These are phyloP conservation scores for Alligator mississippiensis DNA, from an alignment of 2,113 vertebrate genomes.

Conservation along the genomic window DNA sequence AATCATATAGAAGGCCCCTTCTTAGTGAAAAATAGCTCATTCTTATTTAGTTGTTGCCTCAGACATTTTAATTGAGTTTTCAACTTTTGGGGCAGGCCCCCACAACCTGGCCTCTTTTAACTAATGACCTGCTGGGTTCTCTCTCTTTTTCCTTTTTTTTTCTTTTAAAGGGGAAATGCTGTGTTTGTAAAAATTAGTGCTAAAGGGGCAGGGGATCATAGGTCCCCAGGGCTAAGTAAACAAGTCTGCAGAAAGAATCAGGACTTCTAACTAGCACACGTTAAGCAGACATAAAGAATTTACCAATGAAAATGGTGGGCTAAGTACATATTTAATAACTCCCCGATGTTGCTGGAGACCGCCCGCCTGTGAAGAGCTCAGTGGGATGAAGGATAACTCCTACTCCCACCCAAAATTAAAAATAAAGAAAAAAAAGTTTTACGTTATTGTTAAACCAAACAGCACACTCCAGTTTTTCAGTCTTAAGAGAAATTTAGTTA, in stretches of 20 bases:
- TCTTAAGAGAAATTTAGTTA: slow-evolving; percentile 71
- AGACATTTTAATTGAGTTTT: slow-evolving; percentile 16
- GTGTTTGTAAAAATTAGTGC: slow-evolving; percentile 74
- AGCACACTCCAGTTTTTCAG: slow-evolving; percentile 24
- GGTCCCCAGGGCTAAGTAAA: slow-evolving; percentile 70
- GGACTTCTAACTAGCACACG: slow-evolving; percentile 65
- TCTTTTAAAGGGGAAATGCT: slow-evolving; percentile 22
- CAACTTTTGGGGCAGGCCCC: not conserved
- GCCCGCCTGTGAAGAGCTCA: slow-evolving; percentile 58
- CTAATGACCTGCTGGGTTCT: not conserved
- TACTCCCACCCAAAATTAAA: slow-evolving; percentile 35
- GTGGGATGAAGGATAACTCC: slow-evolving; percentile 30
- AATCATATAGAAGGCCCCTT: not conserved
- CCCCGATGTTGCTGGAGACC: slow-evolving; percentile 34
- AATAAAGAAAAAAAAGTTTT: slow-evolving; percentile 47
- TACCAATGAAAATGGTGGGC: slow-evolving; percentile 68
- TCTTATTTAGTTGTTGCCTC: not conserved
- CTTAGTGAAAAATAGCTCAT: not conserved
- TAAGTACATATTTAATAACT: slow-evolving; percentile 71
- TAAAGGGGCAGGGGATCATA: slow-evolving; percentile 75
- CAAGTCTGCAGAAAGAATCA: slow-evolving; percentile 76
- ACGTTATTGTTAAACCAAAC: slow-evolving; percentile 74
- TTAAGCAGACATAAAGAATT: slow-evolving; percentile 71
- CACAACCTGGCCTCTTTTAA: not conserved
- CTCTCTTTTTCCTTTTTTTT: not conserved